Evolutionary conservation across 92 coral and sea anemone genomes (phyloP).

Genomic region (Micromussa lordhowensis): DNA sequence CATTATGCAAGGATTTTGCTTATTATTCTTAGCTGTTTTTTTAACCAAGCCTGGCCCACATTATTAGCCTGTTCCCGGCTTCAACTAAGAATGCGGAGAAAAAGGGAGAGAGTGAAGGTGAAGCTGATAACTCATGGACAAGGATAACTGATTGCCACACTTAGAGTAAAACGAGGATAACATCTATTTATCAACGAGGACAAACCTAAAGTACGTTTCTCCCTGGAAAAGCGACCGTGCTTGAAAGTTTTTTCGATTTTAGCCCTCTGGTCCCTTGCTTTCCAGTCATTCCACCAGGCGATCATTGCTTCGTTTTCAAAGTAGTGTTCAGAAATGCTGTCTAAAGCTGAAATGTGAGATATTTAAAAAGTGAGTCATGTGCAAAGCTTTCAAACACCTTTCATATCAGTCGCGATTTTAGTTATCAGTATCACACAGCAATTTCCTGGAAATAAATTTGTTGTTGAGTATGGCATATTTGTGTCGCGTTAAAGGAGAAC

Average conservation of each 20-base stretch:
- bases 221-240: conserved; percentile 38
- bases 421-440: no score
- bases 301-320: conserved; percentile 41
- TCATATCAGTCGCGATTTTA: no score
- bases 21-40: not conserved
- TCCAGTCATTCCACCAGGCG: conserved; percentile 43
- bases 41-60: not conserved
- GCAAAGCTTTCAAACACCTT: no score
- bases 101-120: not conserved
- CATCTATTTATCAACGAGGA: not conserved
- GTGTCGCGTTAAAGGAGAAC: no score
- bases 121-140: not conserved
- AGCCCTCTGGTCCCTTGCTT: conserved; percentile 43
- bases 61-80: not conserved
- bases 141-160: not conserved
- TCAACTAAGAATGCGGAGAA: not conserved
- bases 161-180: not conserved
- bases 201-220: conserved; percentile 43
- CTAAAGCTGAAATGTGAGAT: conserved; percentile 13
- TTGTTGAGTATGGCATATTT: no score
- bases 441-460: no score
- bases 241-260: conserved; percentile 32
- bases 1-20: not conserved
- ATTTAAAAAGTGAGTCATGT: no score
- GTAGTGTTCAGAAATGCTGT: conserved; percentile 20